Base-by-base conservation (phyloP, 2,113 vertebrate genomes). In the Hemiprocne comata region DNA sequence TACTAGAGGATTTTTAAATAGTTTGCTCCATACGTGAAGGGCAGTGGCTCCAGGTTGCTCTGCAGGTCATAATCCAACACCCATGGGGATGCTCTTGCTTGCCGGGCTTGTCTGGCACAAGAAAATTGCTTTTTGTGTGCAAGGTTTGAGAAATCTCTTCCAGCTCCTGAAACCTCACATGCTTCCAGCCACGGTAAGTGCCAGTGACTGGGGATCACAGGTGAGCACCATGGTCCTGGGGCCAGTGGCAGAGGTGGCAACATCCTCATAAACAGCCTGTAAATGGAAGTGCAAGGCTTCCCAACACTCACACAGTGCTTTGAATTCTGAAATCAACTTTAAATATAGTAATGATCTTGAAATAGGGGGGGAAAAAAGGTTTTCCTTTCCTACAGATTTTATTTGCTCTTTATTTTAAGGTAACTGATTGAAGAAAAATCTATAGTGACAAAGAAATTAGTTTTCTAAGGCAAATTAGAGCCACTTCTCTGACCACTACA, bases 131-230 rank as follows among this genome's bases (percentile, higher is more conserved):
- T 42, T 42, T 13, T 36, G 60, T 4, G 0, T 15, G 23, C 8
- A 12, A 20, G 40, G 26, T 36, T 42, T 55, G 73, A 57, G 84
- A 42, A 54, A 0, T 3, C 13, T 48, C n/a, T 53, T 42, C 55
- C 18, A 25, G 21, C 26, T 60, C 57, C 74, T 6, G 1, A 26
- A 60, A 14, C 15, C 54, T 33, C 2, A 0, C 4, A 0, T 1
- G 20, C 54, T 55, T 36, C 76, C 61, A 73, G 48, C 46, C 1
- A 1, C 38, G 57, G 44, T 19, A 9, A n/a, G 15, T 36, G 26
- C 38, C 31, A 17, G 31, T 4, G 57, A 12, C 9, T 13, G 3
- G 0, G 7, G 64, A 16, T 14, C 31, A 6, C 25, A 20, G 42
- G 29, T 7, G 42, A 57, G 23, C 34, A 28, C 31, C 3, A 0